phyloP scores from a whole-genome alignment of 2,888 invertebrate genomes.

The Dryobota labecula region DNA sequence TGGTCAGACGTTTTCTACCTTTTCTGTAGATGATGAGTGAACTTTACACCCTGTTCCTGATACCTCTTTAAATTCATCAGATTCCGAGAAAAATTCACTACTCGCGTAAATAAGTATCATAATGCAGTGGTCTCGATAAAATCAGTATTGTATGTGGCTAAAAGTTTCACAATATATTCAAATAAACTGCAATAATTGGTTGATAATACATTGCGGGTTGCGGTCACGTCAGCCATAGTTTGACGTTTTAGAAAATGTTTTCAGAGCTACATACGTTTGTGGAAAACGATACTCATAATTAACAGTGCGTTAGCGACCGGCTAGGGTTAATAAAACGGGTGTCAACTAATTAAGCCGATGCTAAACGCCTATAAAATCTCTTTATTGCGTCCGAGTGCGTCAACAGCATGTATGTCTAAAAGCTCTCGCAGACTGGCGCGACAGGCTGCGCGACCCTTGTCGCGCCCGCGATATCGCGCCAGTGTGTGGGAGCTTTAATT shows the following conservation, averaged over 20 bases:
- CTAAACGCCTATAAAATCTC: constrained; percentile 52
- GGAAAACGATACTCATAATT: constrained; percentile 34
- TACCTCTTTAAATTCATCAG: too few species aligned
- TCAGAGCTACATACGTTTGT: constrained; percentile 4
- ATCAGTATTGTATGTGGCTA: not conserved
- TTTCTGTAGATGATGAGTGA: too few species aligned
- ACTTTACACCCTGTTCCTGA: too few species aligned
- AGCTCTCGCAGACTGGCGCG: too few species aligned
- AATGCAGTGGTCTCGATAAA: constrained; percentile 10
- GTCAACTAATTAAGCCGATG: constrained; percentile 56
- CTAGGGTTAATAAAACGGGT: constrained; percentile 36
- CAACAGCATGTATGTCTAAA: constrained; percentile 13
- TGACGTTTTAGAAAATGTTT: constrained; percentile 44
- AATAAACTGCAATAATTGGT: constrained; percentile 39
- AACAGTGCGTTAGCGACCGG: constrained; percentile 31
- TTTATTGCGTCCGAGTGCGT: constrained; percentile 50
- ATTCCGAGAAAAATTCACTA: not conserved
- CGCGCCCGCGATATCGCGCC: too few species aligned
- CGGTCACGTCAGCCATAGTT: constrained; percentile 38
- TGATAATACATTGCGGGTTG: constrained; percentile 34
- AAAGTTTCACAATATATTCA: constrained; percentile 7
- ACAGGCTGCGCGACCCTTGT: too few species aligned
- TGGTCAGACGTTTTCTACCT: too few species aligned
- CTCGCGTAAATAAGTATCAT: too few species aligned
- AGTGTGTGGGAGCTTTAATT: too few species aligned